These are phyloP conservation scores for Conus canariensis DNA, from an alignment of 2,888 invertebrate species.

Conservation along the genomic window DNA sequence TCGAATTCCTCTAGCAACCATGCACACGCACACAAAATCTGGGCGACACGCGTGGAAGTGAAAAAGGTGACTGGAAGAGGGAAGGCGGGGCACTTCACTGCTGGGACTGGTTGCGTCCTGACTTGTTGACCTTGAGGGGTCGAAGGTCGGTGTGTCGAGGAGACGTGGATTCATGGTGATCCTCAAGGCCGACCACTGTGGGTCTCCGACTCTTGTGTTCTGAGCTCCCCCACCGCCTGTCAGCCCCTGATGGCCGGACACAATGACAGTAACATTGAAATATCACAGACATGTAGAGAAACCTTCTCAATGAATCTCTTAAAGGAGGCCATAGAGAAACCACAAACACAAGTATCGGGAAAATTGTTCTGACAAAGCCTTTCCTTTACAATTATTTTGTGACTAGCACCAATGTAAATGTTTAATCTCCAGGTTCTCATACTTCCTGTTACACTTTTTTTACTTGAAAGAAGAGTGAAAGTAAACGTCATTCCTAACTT, in stretches of 20 bases:
- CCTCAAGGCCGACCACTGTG: constrained; percentile 36
- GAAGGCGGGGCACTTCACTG: background rate
- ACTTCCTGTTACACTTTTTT: too few relatives aligned
- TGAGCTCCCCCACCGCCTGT: constrained; percentile 25
- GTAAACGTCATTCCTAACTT: too few relatives aligned
- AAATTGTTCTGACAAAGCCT: too few relatives aligned
- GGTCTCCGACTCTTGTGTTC: constrained; percentile 35
- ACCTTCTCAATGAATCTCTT: too few relatives aligned
- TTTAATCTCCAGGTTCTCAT: too few relatives aligned
- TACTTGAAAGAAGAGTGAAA: too few relatives aligned
- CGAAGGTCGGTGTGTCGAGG: constrained; percentile 46
- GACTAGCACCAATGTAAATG: too few relatives aligned
- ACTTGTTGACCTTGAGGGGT: constrained; percentile 45
- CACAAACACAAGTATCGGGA: too few relatives aligned
- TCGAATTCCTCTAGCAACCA: too few relatives aligned
- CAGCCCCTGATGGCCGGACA: constrained; percentile 23
- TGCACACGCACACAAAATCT: background rate
- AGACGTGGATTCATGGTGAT: constrained; percentile 29
- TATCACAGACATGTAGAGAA: too few relatives aligned
- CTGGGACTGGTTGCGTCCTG: constrained; percentile 31
- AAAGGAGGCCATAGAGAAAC: too few relatives aligned
- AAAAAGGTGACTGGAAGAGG: background rate
- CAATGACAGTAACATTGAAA: background rate
- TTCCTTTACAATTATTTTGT: too few relatives aligned
- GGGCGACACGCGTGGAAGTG: background rate